Evolutionary conservation across 2,113 vertebrate genomes (phyloP).

Genomic region (Dasyurus viverrinus): DNA sequence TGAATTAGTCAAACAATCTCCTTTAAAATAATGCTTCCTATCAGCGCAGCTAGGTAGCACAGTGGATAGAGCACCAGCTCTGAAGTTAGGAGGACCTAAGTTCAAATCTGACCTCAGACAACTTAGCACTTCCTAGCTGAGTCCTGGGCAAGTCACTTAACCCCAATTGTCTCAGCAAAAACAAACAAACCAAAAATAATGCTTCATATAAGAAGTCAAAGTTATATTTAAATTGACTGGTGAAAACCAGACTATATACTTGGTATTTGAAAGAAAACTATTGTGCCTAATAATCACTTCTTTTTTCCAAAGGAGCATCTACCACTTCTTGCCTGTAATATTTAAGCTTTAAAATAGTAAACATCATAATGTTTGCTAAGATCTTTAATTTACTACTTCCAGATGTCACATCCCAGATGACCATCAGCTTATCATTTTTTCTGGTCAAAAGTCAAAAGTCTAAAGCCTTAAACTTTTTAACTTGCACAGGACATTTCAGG

Average conservation of each 20-base stretch:
- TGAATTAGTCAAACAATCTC: constrained; percentile 8
- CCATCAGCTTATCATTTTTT: neutral
- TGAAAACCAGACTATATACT: neutral
- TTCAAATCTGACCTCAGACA: too few species aligned
- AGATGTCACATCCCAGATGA: constrained; percentile 1
- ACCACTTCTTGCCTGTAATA: neutral
- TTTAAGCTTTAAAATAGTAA: neutral
- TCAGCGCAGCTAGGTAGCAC: too few species aligned
- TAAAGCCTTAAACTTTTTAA: constrained; percentile 9
- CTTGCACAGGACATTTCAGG: constrained; percentile 28
- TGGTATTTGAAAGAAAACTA: neutral
- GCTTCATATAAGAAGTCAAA: constrained; percentile 32
- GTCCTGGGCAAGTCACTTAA: too few species aligned
- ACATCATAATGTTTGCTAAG: constrained; percentile 24
- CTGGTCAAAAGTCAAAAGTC: constrained; percentile 44
- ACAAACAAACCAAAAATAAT: neutral
- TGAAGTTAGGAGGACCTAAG: too few species aligned
- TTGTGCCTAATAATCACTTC: neutral
- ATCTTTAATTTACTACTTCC: constrained; percentile 34
- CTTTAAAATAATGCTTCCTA: constrained; percentile 47
- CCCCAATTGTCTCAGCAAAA: too few species aligned
- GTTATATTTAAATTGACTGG: constrained; percentile 6
- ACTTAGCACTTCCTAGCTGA: too few species aligned
- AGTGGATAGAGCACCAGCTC: too few species aligned
- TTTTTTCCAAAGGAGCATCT: constrained; percentile 45